A percentile compares a stretch with the other conserved stretches of the same genome.
Evolutionary conservation across 2,888 invertebrate species (phyloP).

Genomic region (Leistus spinibarbis): DNA sequence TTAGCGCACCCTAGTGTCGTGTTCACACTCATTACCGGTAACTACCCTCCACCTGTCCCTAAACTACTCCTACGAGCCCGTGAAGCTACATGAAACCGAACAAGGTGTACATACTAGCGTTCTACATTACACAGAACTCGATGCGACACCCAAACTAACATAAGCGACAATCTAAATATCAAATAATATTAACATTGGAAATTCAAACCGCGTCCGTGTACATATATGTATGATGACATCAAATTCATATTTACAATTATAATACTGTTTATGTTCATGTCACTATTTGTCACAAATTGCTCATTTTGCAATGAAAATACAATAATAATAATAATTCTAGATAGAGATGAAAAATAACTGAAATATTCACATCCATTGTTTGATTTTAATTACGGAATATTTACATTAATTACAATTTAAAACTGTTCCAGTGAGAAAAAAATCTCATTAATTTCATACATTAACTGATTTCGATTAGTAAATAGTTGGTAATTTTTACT

Average conservation of each 20-base stretch:
- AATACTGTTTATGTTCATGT: background rate
- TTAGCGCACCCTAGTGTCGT: constrained; percentile 33
- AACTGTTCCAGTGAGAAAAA: background rate
- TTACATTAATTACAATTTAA: constrained; percentile 31
- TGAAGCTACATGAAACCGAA: background rate
- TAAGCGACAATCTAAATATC: background rate
- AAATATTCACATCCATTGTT: constrained; percentile 25
- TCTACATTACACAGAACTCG: too few species aligned
- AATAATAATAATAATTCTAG: background rate
- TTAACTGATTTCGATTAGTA: constrained; percentile 6
- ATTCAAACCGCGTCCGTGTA: background rate
- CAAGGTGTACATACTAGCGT: background rate
- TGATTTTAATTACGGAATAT: constrained; percentile 35
- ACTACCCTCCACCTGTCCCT: background rate
- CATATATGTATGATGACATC: background rate
- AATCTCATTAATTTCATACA: constrained; percentile 17
- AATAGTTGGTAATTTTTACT: background rate
- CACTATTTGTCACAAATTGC: background rate
- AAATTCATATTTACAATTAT: background rate
- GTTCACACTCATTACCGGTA: constrained; percentile 27
- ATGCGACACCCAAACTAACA: background rate
- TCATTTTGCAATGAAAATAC: background rate
- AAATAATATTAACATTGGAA: background rate
- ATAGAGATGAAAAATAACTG: constrained; percentile 6
- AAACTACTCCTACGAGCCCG: background rate